These are phyloP conservation scores for Pluvialis apricaria DNA, from an alignment of 2,113 vertebrate genomes.

Conservation along the genomic window DNA sequence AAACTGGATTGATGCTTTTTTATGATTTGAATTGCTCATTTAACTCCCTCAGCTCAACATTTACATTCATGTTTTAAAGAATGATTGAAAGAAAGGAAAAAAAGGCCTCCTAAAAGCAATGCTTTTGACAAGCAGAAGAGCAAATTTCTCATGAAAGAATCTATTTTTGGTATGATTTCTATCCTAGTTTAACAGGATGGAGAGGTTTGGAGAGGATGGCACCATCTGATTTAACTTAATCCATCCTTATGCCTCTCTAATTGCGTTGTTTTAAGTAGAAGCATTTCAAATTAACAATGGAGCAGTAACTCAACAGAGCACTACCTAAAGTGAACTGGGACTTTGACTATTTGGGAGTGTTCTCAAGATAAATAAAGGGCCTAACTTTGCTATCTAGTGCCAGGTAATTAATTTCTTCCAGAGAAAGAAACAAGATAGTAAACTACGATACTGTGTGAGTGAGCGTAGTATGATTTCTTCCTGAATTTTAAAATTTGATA, in stretches of 20 bases:
- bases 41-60: background rate
- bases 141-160: background rate
- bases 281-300: background rate
- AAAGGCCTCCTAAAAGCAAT: background rate
- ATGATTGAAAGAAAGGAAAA: background rate
- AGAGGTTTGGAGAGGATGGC: background rate
- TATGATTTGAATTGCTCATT: background rate
- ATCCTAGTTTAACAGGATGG: background rate
- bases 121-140: background rate
- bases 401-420: background rate
- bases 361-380: background rate
- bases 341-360: background rate
- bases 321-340: background rate
- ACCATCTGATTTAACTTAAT: background rate
- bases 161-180: background rate
- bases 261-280: background rate
- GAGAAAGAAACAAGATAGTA: background rate
- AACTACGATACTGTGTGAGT: fast-evolving
- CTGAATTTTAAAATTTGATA: background rate
- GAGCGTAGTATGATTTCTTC: background rate
- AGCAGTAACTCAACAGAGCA: background rate
- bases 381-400: background rate
- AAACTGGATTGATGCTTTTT: background rate
- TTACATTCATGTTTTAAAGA: background rate
- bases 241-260: background rate